phyloP scores from a whole-genome alignment of 35 echinoderm and acorn worm species.

The Ophioderma brevispina region DNA sequence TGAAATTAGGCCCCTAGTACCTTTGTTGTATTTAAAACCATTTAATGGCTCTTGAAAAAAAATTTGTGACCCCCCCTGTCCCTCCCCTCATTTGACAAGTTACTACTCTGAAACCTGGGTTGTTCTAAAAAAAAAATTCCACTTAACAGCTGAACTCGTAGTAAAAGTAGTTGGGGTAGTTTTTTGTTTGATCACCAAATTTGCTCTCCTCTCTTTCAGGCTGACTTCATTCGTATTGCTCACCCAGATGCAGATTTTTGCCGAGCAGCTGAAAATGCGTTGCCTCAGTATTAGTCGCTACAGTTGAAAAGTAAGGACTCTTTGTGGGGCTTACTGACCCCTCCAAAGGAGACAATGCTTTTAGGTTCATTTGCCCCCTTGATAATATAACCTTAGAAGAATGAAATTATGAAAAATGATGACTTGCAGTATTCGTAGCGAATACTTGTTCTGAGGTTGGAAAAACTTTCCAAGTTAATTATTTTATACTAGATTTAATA shows the following conservation, averaged over 20 bases:
- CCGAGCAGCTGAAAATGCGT: conserved; percentile 78
- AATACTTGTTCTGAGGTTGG: background rate
- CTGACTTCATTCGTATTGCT: conserved; percentile 88
- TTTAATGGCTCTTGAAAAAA: too few relatives aligned
- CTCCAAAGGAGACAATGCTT: background rate
- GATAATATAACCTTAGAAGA: background rate
- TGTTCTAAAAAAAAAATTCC: too few relatives aligned
- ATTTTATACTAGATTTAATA: too few relatives aligned
- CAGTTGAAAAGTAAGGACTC: conserved; percentile 85
- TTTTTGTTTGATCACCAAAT: too few relatives aligned
- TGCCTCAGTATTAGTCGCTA: conserved; percentile 71
- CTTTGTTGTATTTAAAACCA: too few relatives aligned
- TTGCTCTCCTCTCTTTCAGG: conserved; percentile 34
- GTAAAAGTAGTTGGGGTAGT: too few relatives aligned
- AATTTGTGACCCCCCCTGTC: too few relatives aligned
- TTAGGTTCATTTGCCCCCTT: background rate
- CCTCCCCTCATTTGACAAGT: too few relatives aligned
- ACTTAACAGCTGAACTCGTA: too few relatives aligned
- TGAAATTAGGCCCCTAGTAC: too few relatives aligned
- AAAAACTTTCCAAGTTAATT: background rate
- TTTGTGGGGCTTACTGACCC: background rate
- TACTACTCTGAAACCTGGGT: too few relatives aligned
- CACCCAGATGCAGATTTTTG: conserved; percentile 72
- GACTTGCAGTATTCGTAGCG: background rate
- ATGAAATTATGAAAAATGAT: background rate